Conservation (phyloP, 2,797 vertebrate species). For the Chanos chanos region DNA sequence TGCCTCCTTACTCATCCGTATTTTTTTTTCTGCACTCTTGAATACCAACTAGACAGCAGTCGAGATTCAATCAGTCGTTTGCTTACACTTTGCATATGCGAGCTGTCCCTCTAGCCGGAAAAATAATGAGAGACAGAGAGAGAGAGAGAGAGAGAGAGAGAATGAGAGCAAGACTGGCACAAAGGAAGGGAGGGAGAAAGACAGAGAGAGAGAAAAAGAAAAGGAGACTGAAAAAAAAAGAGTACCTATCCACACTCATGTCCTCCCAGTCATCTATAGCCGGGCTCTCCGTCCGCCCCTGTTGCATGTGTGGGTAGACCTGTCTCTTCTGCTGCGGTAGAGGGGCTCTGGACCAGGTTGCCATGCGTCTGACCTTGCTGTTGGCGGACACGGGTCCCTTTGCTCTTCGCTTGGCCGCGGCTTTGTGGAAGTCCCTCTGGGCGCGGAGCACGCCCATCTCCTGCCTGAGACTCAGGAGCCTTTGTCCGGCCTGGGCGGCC, state of each 20-base stretch:
- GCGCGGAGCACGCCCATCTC: slow-evolving; percentile 73
- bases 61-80: slow-evolving; percentile 99
- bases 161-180: slow-evolving; percentile 7
- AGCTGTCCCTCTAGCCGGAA: slow-evolving; percentile 81
- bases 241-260: slow-evolving; percentile 90
- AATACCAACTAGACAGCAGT: slow-evolving; percentile 98
- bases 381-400: slow-evolving; percentile 38
- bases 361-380: slow-evolving; percentile 83
- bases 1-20: slow-evolving; percentile 45
- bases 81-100: slow-evolving; percentile 92
- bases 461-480: slow-evolving; percentile 70
- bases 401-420: slow-evolving; percentile 53
- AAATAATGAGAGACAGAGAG: slow-evolving; percentile 83
- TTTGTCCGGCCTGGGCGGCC: slow-evolving; percentile 66
- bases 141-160: slow-evolving; percentile 39
- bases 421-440: slow-evolving; percentile 68
- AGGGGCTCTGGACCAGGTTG: slow-evolving; percentile 70
- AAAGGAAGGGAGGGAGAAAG: background rate
- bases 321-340: slow-evolving; percentile 70
- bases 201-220: background rate
- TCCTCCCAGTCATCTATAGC: slow-evolving; percentile 96
- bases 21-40: slow-evolving; percentile 71
- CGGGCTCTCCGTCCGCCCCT: slow-evolving; percentile 82
- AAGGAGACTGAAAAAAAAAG: slow-evolving; percentile 44
- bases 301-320: slow-evolving; percentile 85